These are phyloP conservation scores for Harpagifer antarcticus DNA, from an alignment of 2,797 vertebrate genomes.

Conservation along the genomic window DNA sequence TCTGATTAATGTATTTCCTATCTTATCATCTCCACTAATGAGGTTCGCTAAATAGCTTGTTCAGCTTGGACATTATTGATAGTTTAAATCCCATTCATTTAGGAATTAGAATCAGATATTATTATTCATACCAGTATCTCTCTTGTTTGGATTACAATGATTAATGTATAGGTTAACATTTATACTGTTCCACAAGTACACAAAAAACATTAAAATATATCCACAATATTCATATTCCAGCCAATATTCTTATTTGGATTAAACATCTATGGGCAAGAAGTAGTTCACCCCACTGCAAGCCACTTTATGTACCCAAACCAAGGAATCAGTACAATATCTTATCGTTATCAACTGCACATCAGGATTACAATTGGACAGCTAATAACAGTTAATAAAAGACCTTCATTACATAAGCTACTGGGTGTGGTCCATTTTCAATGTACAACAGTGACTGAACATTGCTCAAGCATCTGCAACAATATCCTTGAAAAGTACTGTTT, in stretches of 20 bases:
- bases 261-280: not conserved
- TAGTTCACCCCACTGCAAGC: not conserved
- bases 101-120: conserved; percentile 18
- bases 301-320: not conserved
- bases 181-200: conserved; percentile 5
- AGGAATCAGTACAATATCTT: not conserved
- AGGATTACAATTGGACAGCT: conserved; percentile 14
- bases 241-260: not conserved
- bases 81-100: conserved; percentile 27
- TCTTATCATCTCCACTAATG: conserved; percentile 57
- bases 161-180: not conserved
- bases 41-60: conserved; percentile 41
- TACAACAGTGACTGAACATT: not conserved
- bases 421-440: not conserved
- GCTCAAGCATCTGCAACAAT: not conserved
- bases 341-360: not conserved
- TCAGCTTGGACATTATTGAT: conserved; percentile 32
- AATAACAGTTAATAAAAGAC: not conserved
- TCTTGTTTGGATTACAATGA: conserved; percentile 23
- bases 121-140: not conserved
- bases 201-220: conserved; percentile 1
- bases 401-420: conserved; percentile 18
- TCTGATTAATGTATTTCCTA: conserved; percentile 52
- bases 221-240: not conserved
- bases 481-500: conserved; percentile 3